Conservation (phyloP, 2,113 vertebrate species). For the Parus major region DNA sequence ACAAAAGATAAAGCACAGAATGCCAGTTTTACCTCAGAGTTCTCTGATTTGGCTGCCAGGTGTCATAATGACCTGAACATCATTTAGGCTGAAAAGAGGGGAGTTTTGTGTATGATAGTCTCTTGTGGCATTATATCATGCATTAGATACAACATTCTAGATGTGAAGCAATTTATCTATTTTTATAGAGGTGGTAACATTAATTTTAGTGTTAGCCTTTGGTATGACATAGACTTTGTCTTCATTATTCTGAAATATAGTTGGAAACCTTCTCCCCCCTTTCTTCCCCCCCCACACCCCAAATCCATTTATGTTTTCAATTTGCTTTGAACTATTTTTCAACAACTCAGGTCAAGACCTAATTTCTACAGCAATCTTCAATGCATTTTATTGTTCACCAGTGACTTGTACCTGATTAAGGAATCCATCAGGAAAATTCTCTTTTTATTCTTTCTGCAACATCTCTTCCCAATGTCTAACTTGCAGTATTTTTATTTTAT, state of each 20-base stretch:
- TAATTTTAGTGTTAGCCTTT: constrained; percentile 78
- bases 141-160: neutral
- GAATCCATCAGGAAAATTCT: constrained; percentile 76
- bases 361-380: constrained; percentile 79
- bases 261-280: constrained; percentile 26
- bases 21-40: neutral
- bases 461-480: constrained; percentile 27
- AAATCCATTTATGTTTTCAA: constrained; percentile 86
- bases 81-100: neutral
- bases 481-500: neutral
- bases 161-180: constrained; percentile 35
- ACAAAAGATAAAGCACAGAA: neutral
- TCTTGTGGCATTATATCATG: neutral
- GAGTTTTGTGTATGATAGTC: neutral
- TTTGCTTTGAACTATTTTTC: constrained; percentile 84
- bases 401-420: constrained; percentile 79
- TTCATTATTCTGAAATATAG: constrained; percentile 81
- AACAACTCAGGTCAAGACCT: constrained; percentile 85
- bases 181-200: constrained; percentile 53
- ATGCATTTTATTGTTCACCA: constrained; percentile 70
- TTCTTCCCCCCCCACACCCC: neutral
- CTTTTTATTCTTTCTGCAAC: constrained; percentile 61
- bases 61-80: neutral
- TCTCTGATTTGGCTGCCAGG: neutral
- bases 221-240: constrained; percentile 75